Conservation (phyloP, 2,888 invertebrate genomes). For the Cryptops parisi region DNA sequence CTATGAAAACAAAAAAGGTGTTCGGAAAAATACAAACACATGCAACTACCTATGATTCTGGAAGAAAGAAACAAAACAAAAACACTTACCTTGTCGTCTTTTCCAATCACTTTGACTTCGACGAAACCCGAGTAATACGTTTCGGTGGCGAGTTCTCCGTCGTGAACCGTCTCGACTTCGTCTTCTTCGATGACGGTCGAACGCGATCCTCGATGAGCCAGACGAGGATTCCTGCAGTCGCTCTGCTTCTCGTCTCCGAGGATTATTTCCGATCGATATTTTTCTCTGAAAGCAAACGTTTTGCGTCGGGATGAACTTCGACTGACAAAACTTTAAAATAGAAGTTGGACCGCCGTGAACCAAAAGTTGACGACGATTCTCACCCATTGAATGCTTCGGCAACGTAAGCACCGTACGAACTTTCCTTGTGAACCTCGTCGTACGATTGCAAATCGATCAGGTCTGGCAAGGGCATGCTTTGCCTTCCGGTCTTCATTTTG, state of each 20-base stretch:
- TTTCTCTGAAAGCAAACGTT: constrained; percentile 8
- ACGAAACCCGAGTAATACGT: constrained; percentile 75
- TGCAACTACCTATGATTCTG: neutral
- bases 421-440: constrained; percentile 53
- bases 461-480: constrained; percentile 20
- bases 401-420: constrained; percentile 57
- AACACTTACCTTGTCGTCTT: constrained; percentile 14
- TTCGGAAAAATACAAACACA: neutral
- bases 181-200: neutral
- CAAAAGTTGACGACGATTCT: no score
- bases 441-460: constrained; percentile 56
- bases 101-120: constrained; percentile 47
- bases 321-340: no score
- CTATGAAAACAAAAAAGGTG: neutral
- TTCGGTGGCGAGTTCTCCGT: constrained; percentile 56
- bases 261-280: constrained; percentile 15
- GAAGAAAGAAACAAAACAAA: neutral
- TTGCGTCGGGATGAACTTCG: neutral
- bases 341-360: no score
- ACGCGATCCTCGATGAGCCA: neutral
- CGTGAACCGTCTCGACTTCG: constrained; percentile 29
- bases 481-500: constrained; percentile 20
- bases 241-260: constrained; percentile 17
- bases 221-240: constrained; percentile 9
- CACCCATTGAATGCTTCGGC: constrained; percentile 73